These are phyloP conservation scores for Leptodactylus fallax DNA, from an alignment of 2,797 vertebrate species.

Conservation along the genomic window DNA sequence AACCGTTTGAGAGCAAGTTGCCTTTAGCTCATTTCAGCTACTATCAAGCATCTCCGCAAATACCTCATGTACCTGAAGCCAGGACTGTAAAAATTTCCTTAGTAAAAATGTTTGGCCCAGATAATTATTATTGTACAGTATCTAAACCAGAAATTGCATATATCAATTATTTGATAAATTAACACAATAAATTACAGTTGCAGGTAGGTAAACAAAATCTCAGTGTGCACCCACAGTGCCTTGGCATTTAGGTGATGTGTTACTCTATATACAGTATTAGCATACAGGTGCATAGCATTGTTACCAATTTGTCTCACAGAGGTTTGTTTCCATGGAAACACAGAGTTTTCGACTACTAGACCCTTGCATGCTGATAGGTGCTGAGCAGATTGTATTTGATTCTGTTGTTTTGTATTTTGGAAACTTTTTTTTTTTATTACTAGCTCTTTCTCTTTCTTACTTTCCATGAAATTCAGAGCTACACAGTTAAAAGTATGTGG, in stretches of 20 bases:
- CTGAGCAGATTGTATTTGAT: constrained; percentile 12
- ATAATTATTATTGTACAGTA: background rate
- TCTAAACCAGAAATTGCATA: background rate
- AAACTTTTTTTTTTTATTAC: background rate
- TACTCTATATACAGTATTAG: background rate
- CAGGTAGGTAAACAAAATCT: background rate
- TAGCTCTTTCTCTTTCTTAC: too few relatives aligned
- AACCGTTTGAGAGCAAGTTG: too few relatives aligned
- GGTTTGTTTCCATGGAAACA: constrained; percentile 48
- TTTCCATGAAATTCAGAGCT: too few relatives aligned
- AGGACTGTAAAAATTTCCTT: background rate
- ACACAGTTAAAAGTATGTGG: too few relatives aligned
- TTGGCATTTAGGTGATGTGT: constrained; percentile 19
- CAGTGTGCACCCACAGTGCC: background rate
- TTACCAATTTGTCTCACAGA: constrained; percentile 13
- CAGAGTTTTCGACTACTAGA: background rate
- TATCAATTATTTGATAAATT: background rate
- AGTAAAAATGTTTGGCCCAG: background rate
- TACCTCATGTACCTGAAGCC: background rate
- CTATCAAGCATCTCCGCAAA: background rate
- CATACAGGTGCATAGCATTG: constrained; percentile 33
- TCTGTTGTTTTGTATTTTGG: background rate
- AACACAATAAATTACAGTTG: constrained; percentile 19
- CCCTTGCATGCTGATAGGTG: background rate
- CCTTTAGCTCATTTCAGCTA: too few relatives aligned